Conservation (phyloP, 2,113 vertebrate species). For the rabbit (Oryctolagus cuniculus) region mOryCun1.1 NC_091439.1:105323001-105323500, state of each 20-base stretch:
- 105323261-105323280: not conserved
- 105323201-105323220: not conserved
- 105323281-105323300: not conserved
- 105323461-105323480: not conserved
- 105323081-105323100: not conserved
- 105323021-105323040: not conserved
- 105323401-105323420: not conserved
- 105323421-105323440: not conserved
- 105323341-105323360: not conserved
- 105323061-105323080: not conserved
- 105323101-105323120: not conserved
- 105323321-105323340: not conserved
- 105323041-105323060: not conserved
- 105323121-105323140: not conserved
- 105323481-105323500: not conserved
- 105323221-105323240: not conserved
- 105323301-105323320: not conserved
- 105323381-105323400: not conserved
- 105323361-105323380: not conserved
- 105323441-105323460: not conserved
- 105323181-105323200: rapidly evolving
- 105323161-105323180: not conserved
- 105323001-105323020: not conserved
- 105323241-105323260: not conserved
- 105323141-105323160: no score